Conservation (phyloP, 2,888 invertebrate species). For the Xestoiulus laeticollis region DNA sequence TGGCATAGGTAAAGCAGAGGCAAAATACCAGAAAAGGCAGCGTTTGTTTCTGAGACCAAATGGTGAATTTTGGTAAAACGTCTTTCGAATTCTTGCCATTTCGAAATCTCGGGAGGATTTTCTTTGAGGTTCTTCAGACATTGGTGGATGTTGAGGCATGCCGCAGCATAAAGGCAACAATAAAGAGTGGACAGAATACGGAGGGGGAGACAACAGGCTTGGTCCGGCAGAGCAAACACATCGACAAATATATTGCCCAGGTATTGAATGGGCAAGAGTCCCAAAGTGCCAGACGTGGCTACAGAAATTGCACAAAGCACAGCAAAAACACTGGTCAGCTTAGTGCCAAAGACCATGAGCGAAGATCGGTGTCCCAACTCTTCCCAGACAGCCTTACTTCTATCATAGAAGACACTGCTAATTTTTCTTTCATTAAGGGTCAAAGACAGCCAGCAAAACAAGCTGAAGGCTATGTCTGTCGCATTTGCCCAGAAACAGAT, state of each 20-base stretch:
- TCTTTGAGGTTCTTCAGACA: not conserved
- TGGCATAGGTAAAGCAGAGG: not conserved
- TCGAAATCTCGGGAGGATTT: not conserved
- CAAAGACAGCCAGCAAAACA: not conserved
- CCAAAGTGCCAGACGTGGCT: not conserved
- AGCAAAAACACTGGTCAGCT: not conserved
- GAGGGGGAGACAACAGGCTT: not conserved
- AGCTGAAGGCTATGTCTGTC: not conserved
- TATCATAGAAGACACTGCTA: not conserved
- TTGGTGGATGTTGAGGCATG: not conserved
- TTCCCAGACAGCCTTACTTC: not conserved
- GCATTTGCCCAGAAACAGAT: not conserved
- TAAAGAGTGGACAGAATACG: not conserved
- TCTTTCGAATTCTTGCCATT: not conserved
- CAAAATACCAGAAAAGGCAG: not conserved
- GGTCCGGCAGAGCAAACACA: not conserved
- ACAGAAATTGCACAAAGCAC: not conserved
- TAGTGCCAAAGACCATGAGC: not conserved
- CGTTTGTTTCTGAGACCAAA: not conserved
- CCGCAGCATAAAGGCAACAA: not conserved
- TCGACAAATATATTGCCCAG: not conserved
- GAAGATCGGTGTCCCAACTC: not conserved
- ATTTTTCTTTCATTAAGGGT: not conserved
- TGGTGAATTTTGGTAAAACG: not conserved
- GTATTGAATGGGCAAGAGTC: not conserved